Conservation (phyloP, 2,888 invertebrate species). For the Tiliacea citrago region DNA sequence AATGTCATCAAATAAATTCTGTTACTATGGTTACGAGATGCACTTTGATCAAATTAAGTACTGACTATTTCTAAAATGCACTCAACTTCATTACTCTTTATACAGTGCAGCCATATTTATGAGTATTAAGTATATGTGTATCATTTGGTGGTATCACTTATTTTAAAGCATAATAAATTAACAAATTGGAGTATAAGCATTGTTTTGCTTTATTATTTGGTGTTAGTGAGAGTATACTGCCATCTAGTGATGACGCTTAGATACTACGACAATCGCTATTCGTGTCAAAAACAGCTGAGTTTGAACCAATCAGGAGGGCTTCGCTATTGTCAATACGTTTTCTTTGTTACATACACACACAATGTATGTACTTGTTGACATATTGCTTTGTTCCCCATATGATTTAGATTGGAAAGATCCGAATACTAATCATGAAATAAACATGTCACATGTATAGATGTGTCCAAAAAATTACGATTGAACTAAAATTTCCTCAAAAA, state of each 20-base stretch:
- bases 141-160: rapidly evolving
- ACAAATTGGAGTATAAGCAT: background rate
- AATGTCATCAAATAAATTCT: conserved; percentile 63
- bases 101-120: rapidly evolving
- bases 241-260: conserved; percentile 73
- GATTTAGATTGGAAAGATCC: conserved; percentile 74
- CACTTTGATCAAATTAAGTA: conserved; percentile 59
- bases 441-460: conserved; percentile 25
- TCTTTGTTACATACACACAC: conserved; percentile 77
- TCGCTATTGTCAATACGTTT: conserved; percentile 80
- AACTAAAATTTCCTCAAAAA: conserved; percentile 54
- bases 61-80: conserved; percentile 26
- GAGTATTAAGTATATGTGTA: rapidly evolving
- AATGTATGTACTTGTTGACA: conserved; percentile 82
- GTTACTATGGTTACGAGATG: conserved; percentile 78
- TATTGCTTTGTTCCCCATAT: conserved; percentile 87
- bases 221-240: conserved; percentile 77
- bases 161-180: conserved; percentile 3
- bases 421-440: conserved; percentile 47
- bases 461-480: conserved; percentile 51
- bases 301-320: conserved; percentile 79
- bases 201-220: conserved; percentile 61
- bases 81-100: conserved; percentile 48
- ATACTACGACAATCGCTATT: conserved; percentile 39
- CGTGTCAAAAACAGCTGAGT: conserved; percentile 89